Conservation (phyloP, 2,797 vertebrate species). For the Cuculus canorus region DNA sequence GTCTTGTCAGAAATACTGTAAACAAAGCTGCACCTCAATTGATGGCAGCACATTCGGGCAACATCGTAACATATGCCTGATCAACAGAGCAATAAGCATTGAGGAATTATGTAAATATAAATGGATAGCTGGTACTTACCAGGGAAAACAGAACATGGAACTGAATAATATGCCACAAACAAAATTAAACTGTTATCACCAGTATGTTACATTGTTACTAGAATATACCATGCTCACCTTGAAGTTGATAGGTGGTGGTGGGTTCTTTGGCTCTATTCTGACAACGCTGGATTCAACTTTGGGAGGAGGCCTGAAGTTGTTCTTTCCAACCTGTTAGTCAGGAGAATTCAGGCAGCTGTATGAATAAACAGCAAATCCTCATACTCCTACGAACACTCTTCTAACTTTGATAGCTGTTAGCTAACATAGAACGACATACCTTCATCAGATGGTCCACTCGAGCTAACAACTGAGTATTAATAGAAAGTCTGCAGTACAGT, state of each 20-base stretch:
- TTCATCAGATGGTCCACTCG: slow-evolving; percentile 98
- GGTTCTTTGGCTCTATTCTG: slow-evolving; percentile 97
- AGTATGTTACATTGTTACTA: not conserved
- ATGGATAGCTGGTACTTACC: not conserved
- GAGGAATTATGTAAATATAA: not conserved
- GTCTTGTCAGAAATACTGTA: not conserved
- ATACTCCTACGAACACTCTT: not conserved
- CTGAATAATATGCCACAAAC: not conserved
- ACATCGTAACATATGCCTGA: not conserved
- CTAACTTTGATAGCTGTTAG: not conserved
- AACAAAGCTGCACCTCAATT: not conserved
- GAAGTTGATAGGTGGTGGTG: slow-evolving; percentile 96
- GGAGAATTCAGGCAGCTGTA: not conserved
- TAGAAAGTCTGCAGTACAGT: slow-evolving; percentile 94
- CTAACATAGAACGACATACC: slow-evolving; percentile 69
- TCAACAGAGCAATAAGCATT: not conserved
- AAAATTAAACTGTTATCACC: not conserved
- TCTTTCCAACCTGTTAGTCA: slow-evolving; percentile 90
- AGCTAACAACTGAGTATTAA: slow-evolving; percentile 95
- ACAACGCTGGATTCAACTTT: slow-evolving; percentile 99
- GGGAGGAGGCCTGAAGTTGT: slow-evolving; percentile 96
- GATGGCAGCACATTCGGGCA: not conserved
- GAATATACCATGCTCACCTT: slow-evolving; percentile 79
- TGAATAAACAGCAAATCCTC: not conserved
- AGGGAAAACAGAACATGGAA: not conserved